A percentile compares a stretch with the other conserved stretches of the same genome.
These are phyloP conservation scores for Melanotaenia trifasciata DNA, from an alignment of 2,797 vertebrate species.

Conservation along the genomic window DNA sequence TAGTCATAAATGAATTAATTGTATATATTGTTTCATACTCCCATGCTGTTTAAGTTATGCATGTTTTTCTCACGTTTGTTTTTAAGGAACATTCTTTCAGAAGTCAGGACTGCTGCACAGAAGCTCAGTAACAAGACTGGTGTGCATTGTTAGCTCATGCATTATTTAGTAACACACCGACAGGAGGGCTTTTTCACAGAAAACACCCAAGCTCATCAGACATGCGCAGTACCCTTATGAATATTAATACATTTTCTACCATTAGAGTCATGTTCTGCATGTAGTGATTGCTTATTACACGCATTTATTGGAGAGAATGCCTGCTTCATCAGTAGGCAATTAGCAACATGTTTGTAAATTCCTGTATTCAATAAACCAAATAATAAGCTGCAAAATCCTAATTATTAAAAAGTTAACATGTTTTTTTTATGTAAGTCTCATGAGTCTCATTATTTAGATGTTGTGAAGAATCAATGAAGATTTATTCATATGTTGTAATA, in stretches of 20 bases:
- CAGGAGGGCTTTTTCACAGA: constrained; percentile 47
- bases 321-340: constrained; percentile 38
- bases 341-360: constrained; percentile 25
- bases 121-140: constrained; percentile 29
- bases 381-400: background rate
- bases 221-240: constrained; percentile 49
- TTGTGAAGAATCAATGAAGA: background rate
- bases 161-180: constrained; percentile 65
- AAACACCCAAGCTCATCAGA: constrained; percentile 54
- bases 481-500: background rate
- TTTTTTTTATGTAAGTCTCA: constrained; percentile 14
- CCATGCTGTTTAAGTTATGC: constrained; percentile 7
- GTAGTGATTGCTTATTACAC: constrained; percentile 58
- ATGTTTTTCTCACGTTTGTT: background rate
- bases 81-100: constrained; percentile 16
- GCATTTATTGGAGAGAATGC: constrained; percentile 46
- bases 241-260: constrained; percentile 65
- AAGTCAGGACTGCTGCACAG: constrained; percentile 13
- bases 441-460: constrained; percentile 5
- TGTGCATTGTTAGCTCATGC: constrained; percentile 54
- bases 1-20: constrained; percentile 12
- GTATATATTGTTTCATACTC: constrained; percentile 7
- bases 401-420: constrained; percentile 6
- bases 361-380: background rate
- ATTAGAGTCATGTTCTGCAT: constrained; percentile 36